Percentiles rank a stretch among this genome's conserved stretches.
Evolutionary conservation across 2,797 vertebrate species (phyloP).

Genomic region (Ceyx erithaca): DNA sequence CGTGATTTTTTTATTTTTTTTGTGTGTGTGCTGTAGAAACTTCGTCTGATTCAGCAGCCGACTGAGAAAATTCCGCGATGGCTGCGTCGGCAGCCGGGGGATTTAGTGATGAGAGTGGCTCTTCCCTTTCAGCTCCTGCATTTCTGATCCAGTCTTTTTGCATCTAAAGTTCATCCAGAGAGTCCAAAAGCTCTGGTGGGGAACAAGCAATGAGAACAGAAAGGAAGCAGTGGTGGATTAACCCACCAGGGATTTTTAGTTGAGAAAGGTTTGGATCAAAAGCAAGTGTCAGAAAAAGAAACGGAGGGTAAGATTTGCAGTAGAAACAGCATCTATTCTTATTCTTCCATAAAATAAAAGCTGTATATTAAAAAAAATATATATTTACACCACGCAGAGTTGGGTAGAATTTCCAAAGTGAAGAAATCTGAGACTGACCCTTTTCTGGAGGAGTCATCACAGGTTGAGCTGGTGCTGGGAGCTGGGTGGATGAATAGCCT

Average conservation of each 20-base stretch:
- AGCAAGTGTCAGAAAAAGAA: not conserved
- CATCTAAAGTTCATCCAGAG: not conserved
- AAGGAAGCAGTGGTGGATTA: not conserved
- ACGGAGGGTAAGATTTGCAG: not conserved
- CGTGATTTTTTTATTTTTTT: not conserved
- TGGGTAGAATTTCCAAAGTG: not conserved
- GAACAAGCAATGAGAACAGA: not conserved
- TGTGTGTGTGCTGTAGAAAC: not conserved
- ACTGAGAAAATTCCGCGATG: not conserved
- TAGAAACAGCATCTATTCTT: not conserved
- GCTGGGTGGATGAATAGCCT: not conserved
- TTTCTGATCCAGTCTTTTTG: not conserved
- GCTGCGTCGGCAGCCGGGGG: not conserved
- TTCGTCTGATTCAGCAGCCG: not conserved
- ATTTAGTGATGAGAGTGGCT: not conserved
- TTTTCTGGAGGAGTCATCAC: not conserved
- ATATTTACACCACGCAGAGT: not conserved
- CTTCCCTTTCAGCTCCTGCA: not conserved
- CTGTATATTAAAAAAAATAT: fast-evolving
- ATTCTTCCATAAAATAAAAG: not conserved
- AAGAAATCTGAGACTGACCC: not conserved
- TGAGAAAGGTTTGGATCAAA: not conserved
- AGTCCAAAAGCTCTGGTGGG: not conserved
- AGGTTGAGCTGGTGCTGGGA: not conserved
- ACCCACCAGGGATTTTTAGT: not conserved